Evolutionary conservation across 2,113 vertebrate genomes (phyloP).

Genomic region (Laterallus jamaicensis): DNA sequence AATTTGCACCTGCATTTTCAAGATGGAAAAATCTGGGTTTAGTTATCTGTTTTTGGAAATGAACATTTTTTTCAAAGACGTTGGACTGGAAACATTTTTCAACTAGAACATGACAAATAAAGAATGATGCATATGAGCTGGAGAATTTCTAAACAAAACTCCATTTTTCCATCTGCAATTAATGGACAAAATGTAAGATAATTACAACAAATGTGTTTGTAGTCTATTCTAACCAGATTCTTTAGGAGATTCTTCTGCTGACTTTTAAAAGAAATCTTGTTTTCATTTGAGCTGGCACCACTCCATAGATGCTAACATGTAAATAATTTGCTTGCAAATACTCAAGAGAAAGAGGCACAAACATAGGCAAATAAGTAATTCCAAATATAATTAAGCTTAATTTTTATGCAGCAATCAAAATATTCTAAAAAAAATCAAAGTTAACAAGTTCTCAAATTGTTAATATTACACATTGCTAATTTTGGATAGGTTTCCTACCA

Average conservation of each 20-base stretch:
- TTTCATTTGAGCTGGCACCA: not conserved
- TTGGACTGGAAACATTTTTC: not conserved
- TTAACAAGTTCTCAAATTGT: not conserved
- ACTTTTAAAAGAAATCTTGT: not conserved
- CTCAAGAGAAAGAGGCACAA: not conserved
- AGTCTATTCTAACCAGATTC: not conserved
- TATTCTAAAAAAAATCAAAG: not conserved
- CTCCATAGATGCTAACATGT: not conserved
- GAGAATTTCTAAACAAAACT: not conserved
- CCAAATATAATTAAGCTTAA: not conserved
- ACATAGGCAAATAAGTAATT: not conserved
- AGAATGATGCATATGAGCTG: not conserved
- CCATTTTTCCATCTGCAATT: not conserved
- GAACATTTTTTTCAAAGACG: not conserved
- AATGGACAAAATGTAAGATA: not conserved
- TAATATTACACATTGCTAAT: not conserved
- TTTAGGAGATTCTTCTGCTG: not conserved
- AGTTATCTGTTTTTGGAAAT: not conserved
- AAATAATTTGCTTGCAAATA: not conserved
- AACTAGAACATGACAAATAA: not conserved
- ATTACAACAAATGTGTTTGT: not conserved
- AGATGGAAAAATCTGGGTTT: not conserved
- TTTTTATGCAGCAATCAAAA: not conserved
- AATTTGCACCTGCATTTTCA: not conserved
- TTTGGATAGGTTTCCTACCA: not conserved